phyloP scores from a whole-genome alignment of 1,140 invertebrate species.

The Scaptomyza pallida region DNA sequence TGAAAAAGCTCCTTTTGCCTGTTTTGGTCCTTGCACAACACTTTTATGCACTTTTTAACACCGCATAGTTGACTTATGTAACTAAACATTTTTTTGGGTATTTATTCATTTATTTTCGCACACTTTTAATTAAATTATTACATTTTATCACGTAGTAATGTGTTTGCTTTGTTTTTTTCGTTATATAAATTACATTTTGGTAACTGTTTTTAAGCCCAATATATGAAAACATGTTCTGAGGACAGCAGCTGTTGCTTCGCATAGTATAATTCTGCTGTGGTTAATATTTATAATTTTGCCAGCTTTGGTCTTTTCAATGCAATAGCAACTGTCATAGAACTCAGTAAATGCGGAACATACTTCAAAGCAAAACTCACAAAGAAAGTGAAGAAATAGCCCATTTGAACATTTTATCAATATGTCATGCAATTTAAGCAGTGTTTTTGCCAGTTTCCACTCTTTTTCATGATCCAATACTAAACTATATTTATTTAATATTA shows the following conservation, averaged over 20 bases:
- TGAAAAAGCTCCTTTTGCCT: too few species aligned
- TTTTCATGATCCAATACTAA: constrained; percentile 92
- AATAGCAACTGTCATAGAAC: constrained; percentile 99
- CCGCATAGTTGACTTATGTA: too few species aligned
- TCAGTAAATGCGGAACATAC: constrained; percentile 96
- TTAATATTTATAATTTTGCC: constrained; percentile 93
- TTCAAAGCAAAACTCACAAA: constrained; percentile 99
- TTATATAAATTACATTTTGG: constrained; percentile 90
- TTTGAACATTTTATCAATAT: constrained; percentile 92
- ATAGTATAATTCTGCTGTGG: constrained; percentile 94
- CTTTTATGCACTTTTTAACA: too few species aligned
- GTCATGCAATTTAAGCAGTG: constrained; percentile 94
- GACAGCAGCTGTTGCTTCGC: constrained; percentile 95
- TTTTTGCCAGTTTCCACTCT: constrained; percentile 98
- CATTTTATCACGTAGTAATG: too few species aligned
- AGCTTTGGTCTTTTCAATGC: constrained; percentile 94
- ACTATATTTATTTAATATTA: constrained; percentile 81
- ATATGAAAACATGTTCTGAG: constrained; percentile 95
- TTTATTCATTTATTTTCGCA: too few species aligned
- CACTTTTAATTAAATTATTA: too few species aligned
- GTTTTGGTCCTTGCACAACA: too few species aligned
- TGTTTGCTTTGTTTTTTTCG: too few species aligned
- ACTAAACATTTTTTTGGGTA: too few species aligned
- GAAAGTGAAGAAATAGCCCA: constrained; percentile 93
- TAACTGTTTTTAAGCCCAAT: constrained; percentile 95